Evolutionary conservation across 2,797 vertebrate species (phyloP), one percentile per base, ranked within the genome.

Genomic region (Craterocephalus amniculus): DNA sequence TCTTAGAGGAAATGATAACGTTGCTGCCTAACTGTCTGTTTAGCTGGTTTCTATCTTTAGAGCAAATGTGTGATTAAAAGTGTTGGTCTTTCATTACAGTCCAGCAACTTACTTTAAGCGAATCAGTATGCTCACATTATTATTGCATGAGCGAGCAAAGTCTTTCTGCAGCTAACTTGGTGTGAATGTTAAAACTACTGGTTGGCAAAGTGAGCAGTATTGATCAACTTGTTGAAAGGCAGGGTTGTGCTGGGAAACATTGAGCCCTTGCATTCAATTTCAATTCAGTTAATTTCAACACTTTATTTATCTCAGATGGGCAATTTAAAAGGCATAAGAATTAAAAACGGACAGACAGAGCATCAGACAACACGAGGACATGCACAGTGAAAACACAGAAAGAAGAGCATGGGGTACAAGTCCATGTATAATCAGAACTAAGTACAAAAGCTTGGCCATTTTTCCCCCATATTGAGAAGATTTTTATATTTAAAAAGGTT

Each of bases 31-130:
- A 55, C 66, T 81, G 67, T 67, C 78, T 68, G 58, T 58, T 79
- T 68, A 72, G 76, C 73, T 78, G 55, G 18, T 6, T 63, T 85
- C 82, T 83, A 81, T 84, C 80, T 87, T 89, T 82, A 83, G 88
- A 84, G 71, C 59, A 27, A 88, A 88, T 87, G 84, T 90, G 87
- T 89, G 88, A 92, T 93, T 88, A 85, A 52, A 74, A 85, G 60
- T 83, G 86, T 81, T 58, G 49, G 84, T 84, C 86, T 88, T 81
- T 91, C 76, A 92, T 91, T 92, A 90, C 20, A 72, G 64, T 71
- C 60, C 56, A 65, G 71, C 27, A 72, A 65, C 66, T 80, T 73
- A 73, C 70, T 80, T 67, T 80, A 83, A 84, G 74, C 78, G 66
- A 82, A 63, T 18, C 49, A 72, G 34, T 38, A 36, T 29, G 16